Percentiles rank a stretch among this genome's conserved stretches.
These are phyloP conservation scores for Sesamia nonagrioides DNA, from an alignment of 1,140 invertebrate species.

Conservation along the genomic window DNA sequence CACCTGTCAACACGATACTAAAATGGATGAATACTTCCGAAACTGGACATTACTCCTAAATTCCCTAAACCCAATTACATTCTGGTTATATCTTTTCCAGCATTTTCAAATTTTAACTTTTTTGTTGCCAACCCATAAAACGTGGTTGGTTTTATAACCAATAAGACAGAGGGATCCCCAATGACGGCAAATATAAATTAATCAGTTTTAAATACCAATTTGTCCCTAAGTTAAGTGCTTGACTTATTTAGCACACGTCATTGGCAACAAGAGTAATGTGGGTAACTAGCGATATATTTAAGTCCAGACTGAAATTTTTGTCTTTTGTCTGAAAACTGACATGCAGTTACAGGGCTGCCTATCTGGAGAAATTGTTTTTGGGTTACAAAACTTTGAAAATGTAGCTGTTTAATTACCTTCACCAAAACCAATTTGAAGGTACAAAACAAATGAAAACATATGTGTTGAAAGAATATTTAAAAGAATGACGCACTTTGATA, in stretches of 20 bases:
- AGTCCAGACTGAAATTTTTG: slow-evolving; percentile 38
- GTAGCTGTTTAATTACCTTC: too few relatives aligned
- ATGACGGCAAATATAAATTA: slow-evolving; percentile 35
- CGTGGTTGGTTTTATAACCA: slow-evolving; percentile 15
- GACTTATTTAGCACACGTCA: slow-evolving; percentile 39
- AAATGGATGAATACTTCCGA: not conserved
- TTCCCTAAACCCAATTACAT: not conserved
- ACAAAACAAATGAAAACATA: too few relatives aligned
- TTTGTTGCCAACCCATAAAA: not conserved
- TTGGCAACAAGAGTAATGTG: slow-evolving; percentile 33
- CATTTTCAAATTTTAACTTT: not conserved
- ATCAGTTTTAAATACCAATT: slow-evolving; percentile 47
- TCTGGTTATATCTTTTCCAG: not conserved
- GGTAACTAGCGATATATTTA: slow-evolving; percentile 45
- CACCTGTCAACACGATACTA: too few relatives aligned
- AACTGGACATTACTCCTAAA: not conserved
- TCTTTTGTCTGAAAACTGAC: slow-evolving; percentile 33
- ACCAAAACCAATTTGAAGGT: too few relatives aligned
- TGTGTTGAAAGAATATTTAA: too few relatives aligned
- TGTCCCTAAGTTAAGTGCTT: slow-evolving; percentile 47
- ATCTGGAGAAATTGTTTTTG: not conserved
- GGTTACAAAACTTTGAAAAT: not conserved
- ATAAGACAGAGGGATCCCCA: not conserved
- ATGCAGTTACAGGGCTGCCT: slow-evolving; percentile 18
- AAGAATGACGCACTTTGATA: too few relatives aligned